Evolutionary conservation across 2,797 vertebrate species (phyloP), one percentile per base, ranked within the genome.

Genomic region (Aphelocoma californica): DNA sequence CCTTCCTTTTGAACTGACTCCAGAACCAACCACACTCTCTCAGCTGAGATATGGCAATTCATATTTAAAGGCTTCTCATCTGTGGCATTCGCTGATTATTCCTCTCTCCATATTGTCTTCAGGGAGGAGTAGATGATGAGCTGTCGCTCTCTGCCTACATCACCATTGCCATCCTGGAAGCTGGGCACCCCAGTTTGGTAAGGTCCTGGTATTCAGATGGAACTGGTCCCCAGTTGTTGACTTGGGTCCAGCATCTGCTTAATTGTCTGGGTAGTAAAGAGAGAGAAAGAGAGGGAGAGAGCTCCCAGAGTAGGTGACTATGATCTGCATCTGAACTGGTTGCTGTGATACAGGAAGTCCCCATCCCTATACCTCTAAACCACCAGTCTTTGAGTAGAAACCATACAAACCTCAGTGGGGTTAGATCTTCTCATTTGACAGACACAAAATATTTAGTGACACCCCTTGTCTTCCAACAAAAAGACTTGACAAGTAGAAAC

Each of bases 111-210:
- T 88, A 38, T 81, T 38, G 38, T 81, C 94, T 96, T 38, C 83
- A 98, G 98, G 96, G 94, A 67, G 95, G 88, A 85, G 75, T 96
- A 12, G 90, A 97, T 50, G 93, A 97, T 0, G 85, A 97, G 15
- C 24, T 97, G 60, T 92, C 90, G 0, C 92, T 98, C 58, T 97
- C 97, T 60, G 94, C 97, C 6, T 97, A 97, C 23, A 81, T 86
- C 29, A 92, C 96, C 29, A 93, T 95, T 81, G 94, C 95, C 8
- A 75, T 98, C 90, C 78, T 98, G 72, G 98, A 98, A 96, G 96
- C 97, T 48, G 97, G 93, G 24, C 90, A 97, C 66, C 78, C 89
- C 29, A 42, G 20, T 48, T 91, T 11, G 71, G 98, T 98, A 97
- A 69, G 97, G 13, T 47, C 9, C 61, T 44, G n/a, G 4, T 66